Evolutionary conservation across 1,140 invertebrate species (phyloP), one percentile per base, ranked within the genome.

Genomic region (Myzus persicae): DNA sequence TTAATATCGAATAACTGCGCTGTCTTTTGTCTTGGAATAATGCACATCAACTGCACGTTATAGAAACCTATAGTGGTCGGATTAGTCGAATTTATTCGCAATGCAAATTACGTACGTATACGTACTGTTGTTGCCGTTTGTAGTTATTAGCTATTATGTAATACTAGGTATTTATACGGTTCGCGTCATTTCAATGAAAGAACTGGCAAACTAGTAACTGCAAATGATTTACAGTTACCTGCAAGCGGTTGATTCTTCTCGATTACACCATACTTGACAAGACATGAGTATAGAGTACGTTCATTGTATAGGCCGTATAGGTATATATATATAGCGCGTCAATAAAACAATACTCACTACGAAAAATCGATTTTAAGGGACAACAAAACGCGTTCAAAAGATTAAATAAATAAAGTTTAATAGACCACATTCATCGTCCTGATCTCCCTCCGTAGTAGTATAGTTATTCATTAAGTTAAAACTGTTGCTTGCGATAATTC

Each of bases 181-280:
- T n/a, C 59, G 14, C 31, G 59, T 76, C 31, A 76, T 76, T 76
- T 67, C 59, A 18, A n/a, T 5, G 59, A 67, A 18, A 11, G 31
- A 67, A 76, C 14, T 76, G 59, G 31, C 48, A 76, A 76, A 76
- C n/a, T 51, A 4, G 4, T 5, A 24, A 51, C 22, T 51, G 20
- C 20, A 51, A n/a, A 76, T 36, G 59, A 76, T 76, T 76, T 76
- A 76, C 59, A 76, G 59, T 76, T 76, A 76, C 14, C n/a, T n/a
- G n/a, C n/a, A 36, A 76, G 36, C 59, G n/a, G 59, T 76, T 76
- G 31, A 76, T 76, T 76, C 14, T n/a, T n/a, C n/a, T 76, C 59
- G 59, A 76, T 76, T 76, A n/a, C 59, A 76, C 20, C n/a, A 76
- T 76, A 76, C 54, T n/a, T 76, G n/a, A n/a, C 59, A n/a, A n/a